Evolutionary conservation across 2,113 vertebrate genomes (phyloP).

Genomic region (Bos indicus): DNA sequence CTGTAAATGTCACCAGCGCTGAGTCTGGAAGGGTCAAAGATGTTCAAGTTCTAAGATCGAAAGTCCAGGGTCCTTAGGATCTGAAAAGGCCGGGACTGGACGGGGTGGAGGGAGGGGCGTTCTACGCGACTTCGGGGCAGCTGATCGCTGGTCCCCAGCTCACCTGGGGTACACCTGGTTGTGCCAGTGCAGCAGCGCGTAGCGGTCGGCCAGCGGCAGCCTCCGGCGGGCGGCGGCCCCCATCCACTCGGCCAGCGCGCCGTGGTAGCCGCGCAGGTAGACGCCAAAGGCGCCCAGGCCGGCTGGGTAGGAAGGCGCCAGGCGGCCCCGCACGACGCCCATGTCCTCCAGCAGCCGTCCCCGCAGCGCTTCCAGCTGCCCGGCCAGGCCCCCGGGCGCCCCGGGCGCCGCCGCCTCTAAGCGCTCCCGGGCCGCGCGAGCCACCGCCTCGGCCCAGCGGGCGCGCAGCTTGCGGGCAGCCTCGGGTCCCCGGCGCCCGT

Average conservation of each 20-base stretch:
- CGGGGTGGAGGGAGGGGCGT: not conserved
- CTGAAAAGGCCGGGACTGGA: not conserved
- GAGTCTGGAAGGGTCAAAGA: too few relatives aligned
- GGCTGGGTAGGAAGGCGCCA: slow-evolving; percentile 86
- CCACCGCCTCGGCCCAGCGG: slow-evolving; percentile 86
- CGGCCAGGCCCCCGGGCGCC: slow-evolving; percentile 66
- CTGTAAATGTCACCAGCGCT: fast-evolving
- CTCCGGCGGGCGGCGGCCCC: slow-evolving; percentile 75
- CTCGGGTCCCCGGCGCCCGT: slow-evolving; percentile 63
- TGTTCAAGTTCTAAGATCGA: fast-evolving
- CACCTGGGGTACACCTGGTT: slow-evolving; percentile 91
- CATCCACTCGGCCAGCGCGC: slow-evolving; percentile 82
- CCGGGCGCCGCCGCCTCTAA: slow-evolving; percentile 74
- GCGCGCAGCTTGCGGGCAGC: slow-evolving; percentile 81
- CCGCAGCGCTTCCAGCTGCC: slow-evolving; percentile 82
- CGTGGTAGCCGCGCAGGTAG: slow-evolving; percentile 90
- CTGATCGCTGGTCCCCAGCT: not conserved
- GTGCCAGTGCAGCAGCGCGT: slow-evolving; percentile 91
- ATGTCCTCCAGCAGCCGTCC: slow-evolving; percentile 84
- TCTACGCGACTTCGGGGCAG: fast-evolving
- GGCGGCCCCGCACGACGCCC: slow-evolving; percentile 83
- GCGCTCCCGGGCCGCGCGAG: slow-evolving; percentile 76
- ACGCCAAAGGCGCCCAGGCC: slow-evolving; percentile 85
- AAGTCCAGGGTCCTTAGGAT: too few relatives aligned
- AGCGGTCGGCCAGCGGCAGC: slow-evolving; percentile 85